Conservation (phyloP, 2,888 invertebrate species). For the Agriopis leucophaearia region DNA sequence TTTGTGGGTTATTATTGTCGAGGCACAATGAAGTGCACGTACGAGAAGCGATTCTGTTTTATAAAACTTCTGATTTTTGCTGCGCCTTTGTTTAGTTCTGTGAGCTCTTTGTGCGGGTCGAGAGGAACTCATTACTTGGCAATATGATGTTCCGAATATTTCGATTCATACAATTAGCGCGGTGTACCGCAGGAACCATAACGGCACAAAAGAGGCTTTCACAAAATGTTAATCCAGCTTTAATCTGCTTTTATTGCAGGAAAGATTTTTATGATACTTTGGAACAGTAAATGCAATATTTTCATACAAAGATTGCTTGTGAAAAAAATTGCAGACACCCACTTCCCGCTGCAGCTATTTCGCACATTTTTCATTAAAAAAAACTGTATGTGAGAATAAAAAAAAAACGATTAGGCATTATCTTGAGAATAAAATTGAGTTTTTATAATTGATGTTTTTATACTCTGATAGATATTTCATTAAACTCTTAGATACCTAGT, state of each 20-base stretch:
- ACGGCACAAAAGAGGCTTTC: constrained; percentile 48
- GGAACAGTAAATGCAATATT: neutral
- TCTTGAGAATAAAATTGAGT: no score
- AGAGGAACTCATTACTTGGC: constrained; percentile 68
- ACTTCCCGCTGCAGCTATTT: no score
- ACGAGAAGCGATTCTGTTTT: constrained; percentile 70
- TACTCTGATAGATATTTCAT: constrained; percentile 25
- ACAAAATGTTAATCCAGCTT: constrained; percentile 28
- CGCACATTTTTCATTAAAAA: no score
- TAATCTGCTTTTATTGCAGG: constrained; percentile 32
- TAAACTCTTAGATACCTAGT: constrained; percentile 36
- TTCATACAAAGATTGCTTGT: neutral
- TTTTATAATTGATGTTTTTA: neutral
- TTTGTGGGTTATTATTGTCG: constrained; percentile 78
- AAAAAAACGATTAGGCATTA: no score
- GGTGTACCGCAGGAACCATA: constrained; percentile 48
- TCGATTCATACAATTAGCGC: constrained; percentile 65
- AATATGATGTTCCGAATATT: constrained; percentile 60
- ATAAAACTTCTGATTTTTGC: constrained; percentile 68
- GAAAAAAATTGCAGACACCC: no score
- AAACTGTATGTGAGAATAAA: no score
- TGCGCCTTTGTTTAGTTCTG: constrained; percentile 67
- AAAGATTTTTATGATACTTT: constrained; percentile 28
- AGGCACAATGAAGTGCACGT: constrained; percentile 71
- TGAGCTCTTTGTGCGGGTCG: constrained; percentile 68